Evolutionary conservation across 1,140 invertebrate species (phyloP), one percentile per base, ranked within the genome.

Genomic region (Hyles euphorbiae): DNA sequence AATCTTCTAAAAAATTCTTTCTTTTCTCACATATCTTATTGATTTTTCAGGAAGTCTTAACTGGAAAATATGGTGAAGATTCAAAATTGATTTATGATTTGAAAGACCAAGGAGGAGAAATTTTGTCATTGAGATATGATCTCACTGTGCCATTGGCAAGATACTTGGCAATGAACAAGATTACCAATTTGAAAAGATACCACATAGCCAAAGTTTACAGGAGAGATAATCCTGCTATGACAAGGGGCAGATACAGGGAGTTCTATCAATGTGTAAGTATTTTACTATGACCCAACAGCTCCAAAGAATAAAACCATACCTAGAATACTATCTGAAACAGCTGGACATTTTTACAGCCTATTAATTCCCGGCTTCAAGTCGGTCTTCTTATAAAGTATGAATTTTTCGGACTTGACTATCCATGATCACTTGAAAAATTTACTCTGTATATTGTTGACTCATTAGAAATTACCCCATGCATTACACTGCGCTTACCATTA

Each of bases 11-110:
- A n/a, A 22, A 22, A 22, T 22, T 22, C 22, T 22, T 22, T 22
- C 22, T 22, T 22, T 22, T 22, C 22, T 22, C 22, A 22, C 2
- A 0, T 22, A 22, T 22, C 22, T 22, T 22, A 22, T 22, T 22
- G 22, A 22, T 22, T 22, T 69, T 81, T 87, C 77, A 98, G 95
- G 98, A 99, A 90, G 97, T 99, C 4, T 90, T 99, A 36, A 99
- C 98, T 50, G 98, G 98, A 49, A 99, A 99, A 91, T 99, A 99
- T 92, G 99, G 99, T 3, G 98, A 99, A 90, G 99, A 99, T 89
- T 97, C 98, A 0, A 99, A 99, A 84, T 89, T 99, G 0, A 99
- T 99, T 53, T 99, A 99, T 89, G 98, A 99, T 87, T 89, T 99
- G 6, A 97, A 96, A 81, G 98, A 99, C 90, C 98, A 99, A 90